These are phyloP conservation scores for Gymnarchus niloticus DNA, from an alignment of 2,113 vertebrate species.

Conservation along the genomic window DNA sequence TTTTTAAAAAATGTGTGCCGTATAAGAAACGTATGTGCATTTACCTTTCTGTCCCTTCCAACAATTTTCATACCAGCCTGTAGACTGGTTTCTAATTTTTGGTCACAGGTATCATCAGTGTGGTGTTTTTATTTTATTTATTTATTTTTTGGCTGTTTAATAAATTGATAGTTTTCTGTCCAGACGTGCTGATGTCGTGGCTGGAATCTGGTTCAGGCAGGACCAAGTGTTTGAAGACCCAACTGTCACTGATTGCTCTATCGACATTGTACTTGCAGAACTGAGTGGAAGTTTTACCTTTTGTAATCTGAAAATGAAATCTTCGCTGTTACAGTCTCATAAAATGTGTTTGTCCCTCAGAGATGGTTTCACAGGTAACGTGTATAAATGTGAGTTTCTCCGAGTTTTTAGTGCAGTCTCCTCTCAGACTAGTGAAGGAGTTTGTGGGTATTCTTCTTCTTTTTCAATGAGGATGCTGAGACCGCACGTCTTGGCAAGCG, in stretches of 20 bases:
- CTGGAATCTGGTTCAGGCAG: background rate
- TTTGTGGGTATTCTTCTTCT: background rate
- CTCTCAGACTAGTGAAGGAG: no score
- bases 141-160: slow-evolving; percentile 11
- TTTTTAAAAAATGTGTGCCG: background rate
- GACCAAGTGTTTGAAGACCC: no score
- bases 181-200: background rate
- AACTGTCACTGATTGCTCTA: background rate
- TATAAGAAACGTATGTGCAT: background rate
- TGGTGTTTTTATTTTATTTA: no score
- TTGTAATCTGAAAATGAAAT: slow-evolving; percentile 19
- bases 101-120: no score
- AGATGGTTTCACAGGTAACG: background rate
- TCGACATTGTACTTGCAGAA: background rate
- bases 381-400: background rate
- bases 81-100: no score
- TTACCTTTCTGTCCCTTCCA: background rate
- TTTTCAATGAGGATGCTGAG: background rate
- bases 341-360: background rate
- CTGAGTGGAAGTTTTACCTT: background rate
- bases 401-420: no score
- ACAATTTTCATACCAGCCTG: background rate
- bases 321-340: background rate
- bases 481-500: background rate
- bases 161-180: background rate